Evolutionary conservation across 1,140 invertebrate species (phyloP).

Genomic region (Diachasma alloeum): DNA sequence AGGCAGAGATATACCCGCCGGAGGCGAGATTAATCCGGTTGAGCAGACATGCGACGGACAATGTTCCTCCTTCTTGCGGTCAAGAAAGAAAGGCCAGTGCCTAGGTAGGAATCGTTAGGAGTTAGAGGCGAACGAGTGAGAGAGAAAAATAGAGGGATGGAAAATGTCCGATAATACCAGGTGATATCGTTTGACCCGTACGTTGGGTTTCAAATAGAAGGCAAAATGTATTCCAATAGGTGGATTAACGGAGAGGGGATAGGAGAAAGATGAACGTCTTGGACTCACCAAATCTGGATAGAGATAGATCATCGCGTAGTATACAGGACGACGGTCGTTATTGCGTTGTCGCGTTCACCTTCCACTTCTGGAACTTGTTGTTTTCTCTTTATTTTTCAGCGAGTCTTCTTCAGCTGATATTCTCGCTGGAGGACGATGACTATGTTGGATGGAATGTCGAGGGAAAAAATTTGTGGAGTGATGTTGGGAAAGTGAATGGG

Average conservation of each 20-base stretch:
- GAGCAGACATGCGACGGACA: conserved; percentile 8
- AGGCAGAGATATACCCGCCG: neutral
- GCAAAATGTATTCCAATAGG: neutral
- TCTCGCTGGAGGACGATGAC: conserved; percentile 1
- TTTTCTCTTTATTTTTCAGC: neutral
- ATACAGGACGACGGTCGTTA: neutral
- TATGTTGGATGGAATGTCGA: conserved; percentile 21
- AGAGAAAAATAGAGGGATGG: neutral
- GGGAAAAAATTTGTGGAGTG: conserved; percentile 13
- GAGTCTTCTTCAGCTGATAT: neutral
- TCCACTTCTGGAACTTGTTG: neutral
- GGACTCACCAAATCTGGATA: conserved; percentile 11
- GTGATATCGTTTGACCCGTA: neutral
- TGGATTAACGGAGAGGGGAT: too few species aligned
- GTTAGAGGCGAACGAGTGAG: neutral
- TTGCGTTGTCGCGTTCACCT: neutral
- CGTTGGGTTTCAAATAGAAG: neutral
- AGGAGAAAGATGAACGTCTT: conserved; percentile 6
- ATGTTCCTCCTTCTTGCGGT: conserved; percentile 6
- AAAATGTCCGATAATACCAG: conserved; percentile 9
- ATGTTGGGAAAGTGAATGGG: conserved; percentile 7
- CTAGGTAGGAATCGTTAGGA: neutral
- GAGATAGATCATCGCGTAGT: conserved; percentile 9
- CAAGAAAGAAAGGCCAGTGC: neutral
- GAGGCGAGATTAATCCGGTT: conserved; percentile 15